Percentiles rank a stretch among this genome's conserved stretches.
phyloP scores from a whole-genome alignment of 2,797 vertebrate species.

The Steatocranus sp. region DNA sequence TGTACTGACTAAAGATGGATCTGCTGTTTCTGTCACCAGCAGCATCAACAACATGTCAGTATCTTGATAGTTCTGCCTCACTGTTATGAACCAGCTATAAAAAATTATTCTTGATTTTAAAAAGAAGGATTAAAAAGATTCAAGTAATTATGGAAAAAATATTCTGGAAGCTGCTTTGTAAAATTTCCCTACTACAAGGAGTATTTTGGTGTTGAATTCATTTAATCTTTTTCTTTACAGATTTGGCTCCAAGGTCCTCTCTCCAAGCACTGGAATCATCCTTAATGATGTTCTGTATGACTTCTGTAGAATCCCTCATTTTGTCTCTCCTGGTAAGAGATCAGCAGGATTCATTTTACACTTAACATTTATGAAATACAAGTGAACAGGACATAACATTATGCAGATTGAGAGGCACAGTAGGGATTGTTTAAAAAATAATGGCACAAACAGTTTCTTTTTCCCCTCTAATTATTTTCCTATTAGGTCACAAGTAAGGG shows the following conservation, averaged over 20 bases:
- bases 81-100: neutral
- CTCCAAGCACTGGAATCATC: conserved; percentile 82
- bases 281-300: conserved; percentile 81
- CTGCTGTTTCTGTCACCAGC: conserved; percentile 89
- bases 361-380: neutral
- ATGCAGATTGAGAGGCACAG: too few species aligned
- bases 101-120: neutral
- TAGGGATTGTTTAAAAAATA: too few species aligned
- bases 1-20: conserved; percentile 82
- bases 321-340: conserved; percentile 60
- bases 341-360: neutral
- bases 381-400: too few species aligned
- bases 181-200: accelerated
- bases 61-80: neutral
- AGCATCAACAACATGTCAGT: conserved; percentile 91
- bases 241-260: conserved; percentile 87
- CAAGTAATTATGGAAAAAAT: conserved; percentile 8
- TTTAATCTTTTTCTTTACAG: conserved; percentile 52
- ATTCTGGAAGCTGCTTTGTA: neutral
- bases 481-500: too few species aligned
- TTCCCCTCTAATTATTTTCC: too few species aligned
- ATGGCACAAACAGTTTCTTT: too few species aligned
- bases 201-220: neutral
- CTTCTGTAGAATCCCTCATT: conserved; percentile 76
- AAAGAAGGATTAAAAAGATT: neutral